Conservation (phyloP, 2,888 invertebrate genomes). For the Drosophila planitibia region DNA sequence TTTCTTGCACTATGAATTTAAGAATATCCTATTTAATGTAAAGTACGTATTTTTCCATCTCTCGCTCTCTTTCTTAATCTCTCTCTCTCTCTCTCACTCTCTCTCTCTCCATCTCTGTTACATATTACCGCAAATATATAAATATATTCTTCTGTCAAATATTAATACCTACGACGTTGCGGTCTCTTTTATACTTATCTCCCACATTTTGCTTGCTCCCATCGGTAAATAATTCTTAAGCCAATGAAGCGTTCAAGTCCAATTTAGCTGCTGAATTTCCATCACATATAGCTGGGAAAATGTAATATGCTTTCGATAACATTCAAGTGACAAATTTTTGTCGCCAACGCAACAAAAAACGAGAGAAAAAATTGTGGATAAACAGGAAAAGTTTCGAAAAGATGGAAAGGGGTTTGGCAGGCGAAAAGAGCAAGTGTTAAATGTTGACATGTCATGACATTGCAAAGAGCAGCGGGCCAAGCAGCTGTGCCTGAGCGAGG, state of each 20-base stretch:
- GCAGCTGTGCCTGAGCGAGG: slow-evolving; percentile 42
- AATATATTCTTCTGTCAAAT: not conserved
- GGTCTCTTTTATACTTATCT: not conserved
- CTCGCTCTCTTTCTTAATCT: not conserved
- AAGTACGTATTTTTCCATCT: not conserved
- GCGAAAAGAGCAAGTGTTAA: slow-evolving; percentile 77
- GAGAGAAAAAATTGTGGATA: slow-evolving; percentile 14
- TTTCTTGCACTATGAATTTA: not conserved
- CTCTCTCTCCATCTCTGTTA: not conserved
- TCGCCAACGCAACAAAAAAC: slow-evolving; percentile 32
- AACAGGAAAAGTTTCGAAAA: slow-evolving; percentile 52
- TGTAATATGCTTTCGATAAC: slow-evolving; percentile 75
- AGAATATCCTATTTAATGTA: not conserved
- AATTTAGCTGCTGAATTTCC: slow-evolving; percentile 40
- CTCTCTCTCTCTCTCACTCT: not conserved
- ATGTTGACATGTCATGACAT: slow-evolving; percentile 81
- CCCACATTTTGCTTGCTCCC: slow-evolving; percentile 4
- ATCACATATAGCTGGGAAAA: slow-evolving; percentile 31
- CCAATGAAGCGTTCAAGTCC: slow-evolving; percentile 55
- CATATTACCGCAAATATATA: not conserved
- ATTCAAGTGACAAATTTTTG: slow-evolving; percentile 77
- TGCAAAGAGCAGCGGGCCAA: slow-evolving; percentile 63
- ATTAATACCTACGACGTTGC: not conserved
- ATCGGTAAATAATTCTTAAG: slow-evolving; percentile 56
- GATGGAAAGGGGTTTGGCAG: slow-evolving; percentile 33